Conservation (phyloP, 2,797 vertebrate genomes). For the Mus caroli region DNA sequence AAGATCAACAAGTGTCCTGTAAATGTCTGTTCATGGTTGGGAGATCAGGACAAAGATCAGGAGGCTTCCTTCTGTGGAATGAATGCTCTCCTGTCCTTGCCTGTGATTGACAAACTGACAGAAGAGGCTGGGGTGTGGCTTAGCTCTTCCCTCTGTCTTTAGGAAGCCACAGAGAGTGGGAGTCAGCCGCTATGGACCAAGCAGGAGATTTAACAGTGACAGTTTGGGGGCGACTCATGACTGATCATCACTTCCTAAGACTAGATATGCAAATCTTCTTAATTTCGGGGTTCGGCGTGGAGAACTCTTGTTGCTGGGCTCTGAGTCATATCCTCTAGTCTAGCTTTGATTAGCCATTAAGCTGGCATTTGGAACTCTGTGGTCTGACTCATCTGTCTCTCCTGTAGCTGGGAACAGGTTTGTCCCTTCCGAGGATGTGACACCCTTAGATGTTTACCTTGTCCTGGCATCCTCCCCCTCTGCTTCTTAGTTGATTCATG, state of each 20-base stretch:
- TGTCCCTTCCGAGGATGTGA: not conserved
- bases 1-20: not conserved
- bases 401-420: not conserved
- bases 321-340: not conserved
- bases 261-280: not conserved
- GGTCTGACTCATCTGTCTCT: slow-evolving; percentile 17
- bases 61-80: not conserved
- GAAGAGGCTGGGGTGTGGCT: not conserved
- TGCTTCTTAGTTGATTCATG: slow-evolving; percentile 46
- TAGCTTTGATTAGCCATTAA: slow-evolving; percentile 7
- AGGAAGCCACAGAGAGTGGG: not conserved
- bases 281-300: not conserved
- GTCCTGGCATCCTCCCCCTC: slow-evolving; percentile 7
- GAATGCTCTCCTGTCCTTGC: not conserved
- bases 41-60: not conserved
- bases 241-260: not conserved
- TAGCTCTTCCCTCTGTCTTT: not conserved
- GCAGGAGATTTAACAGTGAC: not conserved
- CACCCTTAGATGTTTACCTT: slow-evolving; percentile 26
- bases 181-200: not conserved
- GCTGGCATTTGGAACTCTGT: not conserved
- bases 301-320: not conserved
- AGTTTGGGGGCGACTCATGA: not conserved
- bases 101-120: not conserved
- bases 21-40: not conserved